phyloP scores from a whole-genome alignment of 2,113 vertebrate species.

The Salminus brasiliensis region DNA sequence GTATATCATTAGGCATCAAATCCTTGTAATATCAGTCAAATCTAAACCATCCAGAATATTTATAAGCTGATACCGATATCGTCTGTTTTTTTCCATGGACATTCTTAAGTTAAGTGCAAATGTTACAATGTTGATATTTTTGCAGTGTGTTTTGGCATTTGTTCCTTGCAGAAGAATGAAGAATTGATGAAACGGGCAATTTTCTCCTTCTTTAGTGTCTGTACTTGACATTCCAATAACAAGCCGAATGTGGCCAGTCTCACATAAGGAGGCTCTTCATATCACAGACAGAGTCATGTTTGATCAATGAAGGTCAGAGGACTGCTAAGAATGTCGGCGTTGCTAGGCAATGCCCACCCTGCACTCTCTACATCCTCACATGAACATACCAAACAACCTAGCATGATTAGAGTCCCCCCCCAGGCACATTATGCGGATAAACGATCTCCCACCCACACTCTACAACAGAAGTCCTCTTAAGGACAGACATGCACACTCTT shows the following conservation, averaged over 20 bases:
- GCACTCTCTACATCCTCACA: slow-evolving; percentile 56
- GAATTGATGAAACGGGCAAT: too few species aligned
- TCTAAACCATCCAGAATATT: too few species aligned
- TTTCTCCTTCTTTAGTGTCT: not conserved
- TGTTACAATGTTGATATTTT: too few species aligned
- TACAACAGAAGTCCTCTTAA: not conserved
- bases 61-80: too few species aligned
- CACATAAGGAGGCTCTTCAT: not conserved
- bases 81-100: too few species aligned
- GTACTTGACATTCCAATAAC: not conserved
- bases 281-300: not conserved
- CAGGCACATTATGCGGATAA: slow-evolving; percentile 61
- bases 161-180: too few species aligned
- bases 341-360: slow-evolving; percentile 61
- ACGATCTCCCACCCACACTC: slow-evolving; percentile 32
- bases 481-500: not conserved
- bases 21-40: too few species aligned
- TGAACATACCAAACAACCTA: slow-evolving; percentile 68
- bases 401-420: slow-evolving; percentile 49
- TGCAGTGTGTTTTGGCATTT: too few species aligned
- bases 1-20: too few species aligned
- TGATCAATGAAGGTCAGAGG: slow-evolving; percentile 32
- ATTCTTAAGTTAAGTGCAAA: too few species aligned
- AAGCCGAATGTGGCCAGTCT: not conserved
- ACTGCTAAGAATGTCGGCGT: slow-evolving; percentile 39